Evolutionary conservation across 92 coral and sea anemone genomes (phyloP), one percentile per base, ranked within the genome.

Genomic region (Scolanthus callimorphus): DNA sequence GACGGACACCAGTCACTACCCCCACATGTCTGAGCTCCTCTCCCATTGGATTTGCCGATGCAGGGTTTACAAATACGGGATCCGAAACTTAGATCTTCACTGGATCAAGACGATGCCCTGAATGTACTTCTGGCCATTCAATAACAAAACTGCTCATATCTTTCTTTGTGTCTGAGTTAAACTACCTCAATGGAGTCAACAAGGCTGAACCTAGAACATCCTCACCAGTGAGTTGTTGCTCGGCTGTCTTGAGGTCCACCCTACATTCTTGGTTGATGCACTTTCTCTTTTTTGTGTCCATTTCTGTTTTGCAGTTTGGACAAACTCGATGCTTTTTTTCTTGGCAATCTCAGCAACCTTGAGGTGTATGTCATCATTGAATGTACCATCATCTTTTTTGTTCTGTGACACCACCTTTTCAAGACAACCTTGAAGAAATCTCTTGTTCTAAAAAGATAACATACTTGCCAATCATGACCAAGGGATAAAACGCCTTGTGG

Each of bases 171-270:
- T n/a, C n/a, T n/a, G n/a, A n/a, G n/a, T n/a, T n/a, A n/a, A n/a
- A n/a, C n/a, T n/a, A n/a, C n/a, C n/a, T n/a, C n/a, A n/a, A n/a
- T n/a, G n/a, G n/a, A n/a, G n/a, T n/a, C n/a, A n/a, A n/a, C n/a
- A n/a, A n/a, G n/a, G n/a, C n/a, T 50, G 80, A 62, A 20, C 65
- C 72, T 11, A 73, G 56, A n/a, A 63, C 27, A 26, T 73, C 72
- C 28, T 20, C 66, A 20, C 59, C 80, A 19, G 52, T 44, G 31
- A 63, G 37, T 63, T 73, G 57, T 49, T 56, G 54, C 21, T 63
- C 72, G 30, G 80, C 80, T 19, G 44, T 54, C 62, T 61, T 60
- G 20, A 71, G 51, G 31, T 57, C 61, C 10, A 60, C 78, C 45
- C 61, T 54, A 24, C 71, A 73, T n/a, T n/a, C n/a, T n/a, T n/a